phyloP scores from a whole-genome alignment of 2,797 vertebrate genomes.

The Monodelphis domestica region DNA sequence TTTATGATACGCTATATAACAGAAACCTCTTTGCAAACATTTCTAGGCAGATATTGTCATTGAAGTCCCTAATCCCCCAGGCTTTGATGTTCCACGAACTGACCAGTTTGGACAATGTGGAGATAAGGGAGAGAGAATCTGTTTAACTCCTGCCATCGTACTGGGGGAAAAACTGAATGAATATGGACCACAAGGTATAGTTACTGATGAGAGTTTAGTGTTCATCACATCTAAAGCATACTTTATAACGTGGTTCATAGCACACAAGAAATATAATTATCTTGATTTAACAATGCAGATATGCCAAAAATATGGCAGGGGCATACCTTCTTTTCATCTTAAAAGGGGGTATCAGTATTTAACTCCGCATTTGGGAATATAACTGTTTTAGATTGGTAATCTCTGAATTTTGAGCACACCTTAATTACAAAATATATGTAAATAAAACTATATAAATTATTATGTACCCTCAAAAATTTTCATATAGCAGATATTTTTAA shows the following conservation, averaged over 20 bases:
- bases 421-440: not conserved
- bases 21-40: conserved; percentile 1
- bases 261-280: not conserved
- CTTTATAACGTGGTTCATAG: conserved; percentile 9
- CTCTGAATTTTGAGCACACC: not conserved
- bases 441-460: no score
- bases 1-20: not conserved
- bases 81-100: conserved; percentile 81
- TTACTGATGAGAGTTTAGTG: not conserved
- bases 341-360: no score
- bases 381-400: not conserved
- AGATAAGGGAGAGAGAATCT: conserved; percentile 78
- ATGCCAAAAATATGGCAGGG: no score
- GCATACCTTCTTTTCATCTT: no score
- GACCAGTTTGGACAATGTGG: conserved; percentile 82
- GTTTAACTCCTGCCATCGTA: conserved; percentile 83
- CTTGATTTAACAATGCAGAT: no score
- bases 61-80: conserved; percentile 53
- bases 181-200: conserved; percentile 83
- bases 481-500: not conserved
- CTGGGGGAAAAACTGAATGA: conserved; percentile 46
- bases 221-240: not conserved
- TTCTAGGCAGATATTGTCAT: conserved; percentile 82
- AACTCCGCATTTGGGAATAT: no score
- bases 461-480: not conserved